Evolutionary conservation across 2,888 invertebrate genomes (phyloP).

Genomic region (Terebella lapidaria): DNA sequence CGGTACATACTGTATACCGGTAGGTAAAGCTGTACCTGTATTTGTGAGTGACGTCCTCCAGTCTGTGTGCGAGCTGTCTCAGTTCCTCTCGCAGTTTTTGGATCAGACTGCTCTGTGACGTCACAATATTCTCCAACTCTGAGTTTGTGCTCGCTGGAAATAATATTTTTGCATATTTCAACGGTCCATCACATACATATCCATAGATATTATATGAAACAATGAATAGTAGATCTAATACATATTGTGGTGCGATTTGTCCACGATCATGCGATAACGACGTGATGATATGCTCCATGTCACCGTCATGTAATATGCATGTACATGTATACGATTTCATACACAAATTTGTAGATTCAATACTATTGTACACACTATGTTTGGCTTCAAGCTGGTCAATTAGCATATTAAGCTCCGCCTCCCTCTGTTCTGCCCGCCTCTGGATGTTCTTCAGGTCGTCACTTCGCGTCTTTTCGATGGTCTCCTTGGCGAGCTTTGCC

Average conservation of each 20-base stretch:
- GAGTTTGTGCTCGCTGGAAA: background rate
- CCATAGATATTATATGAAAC: background rate
- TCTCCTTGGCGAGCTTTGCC: slow-evolving; percentile 43
- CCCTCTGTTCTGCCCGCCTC: slow-evolving; percentile 37
- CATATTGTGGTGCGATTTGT: too few relatives aligned
- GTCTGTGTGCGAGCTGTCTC: slow-evolving; percentile 34
- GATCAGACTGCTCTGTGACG: slow-evolving; percentile 41
- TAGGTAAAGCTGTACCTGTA: slow-evolving; percentile 33
- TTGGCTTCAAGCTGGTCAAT: slow-evolving; percentile 41
- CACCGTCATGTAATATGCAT: background rate
- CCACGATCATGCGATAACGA: too few relatives aligned
- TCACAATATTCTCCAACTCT: slow-evolving; percentile 46
- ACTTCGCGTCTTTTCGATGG: slow-evolving; percentile 37
- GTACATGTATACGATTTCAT: background rate
- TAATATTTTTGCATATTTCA: background rate
- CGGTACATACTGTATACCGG: background rate
- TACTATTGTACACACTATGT: slow-evolving; percentile 37
- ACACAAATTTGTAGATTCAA: too few relatives aligned
- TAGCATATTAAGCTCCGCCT: slow-evolving; percentile 38
- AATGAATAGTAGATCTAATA: too few relatives aligned
- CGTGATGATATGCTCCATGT: too few relatives aligned
- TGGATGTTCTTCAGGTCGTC: slow-evolving; percentile 42
- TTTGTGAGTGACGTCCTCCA: slow-evolving; percentile 40
- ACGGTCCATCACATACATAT: background rate
- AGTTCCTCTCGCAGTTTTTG: slow-evolving; percentile 44